Conservation (phyloP, 2,113 vertebrate genomes). For the Himantopus leucocephalus region DNA sequence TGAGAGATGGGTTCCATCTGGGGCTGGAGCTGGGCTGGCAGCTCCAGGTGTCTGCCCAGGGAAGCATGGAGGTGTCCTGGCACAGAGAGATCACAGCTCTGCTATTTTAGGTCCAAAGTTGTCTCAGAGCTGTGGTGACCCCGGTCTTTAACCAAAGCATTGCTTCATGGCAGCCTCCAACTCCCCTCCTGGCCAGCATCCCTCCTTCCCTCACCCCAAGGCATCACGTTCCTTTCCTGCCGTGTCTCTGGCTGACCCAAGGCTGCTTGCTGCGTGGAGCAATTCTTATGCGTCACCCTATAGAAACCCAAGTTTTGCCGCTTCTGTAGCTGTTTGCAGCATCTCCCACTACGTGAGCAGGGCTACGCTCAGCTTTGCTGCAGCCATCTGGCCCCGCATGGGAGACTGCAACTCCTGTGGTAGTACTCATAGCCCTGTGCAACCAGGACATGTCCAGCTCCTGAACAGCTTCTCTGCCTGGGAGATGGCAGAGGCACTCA, state of each 20-base stretch:
- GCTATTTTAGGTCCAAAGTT: background rate
- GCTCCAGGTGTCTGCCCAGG: background rate
- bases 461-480: background rate
- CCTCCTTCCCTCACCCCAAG: background rate
- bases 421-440: background rate
- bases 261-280: background rate
- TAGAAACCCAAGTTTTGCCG: background rate
- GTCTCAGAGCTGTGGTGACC: background rate
- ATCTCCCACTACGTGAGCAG: accelerated
- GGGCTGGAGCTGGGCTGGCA: background rate
- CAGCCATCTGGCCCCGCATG: background rate
- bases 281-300: background rate
- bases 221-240: background rate
- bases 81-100: background rate
- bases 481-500: background rate
- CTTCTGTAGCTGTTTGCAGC: background rate
- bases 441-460: background rate
- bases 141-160: background rate
- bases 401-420: background rate
- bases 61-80: background rate
- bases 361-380: background rate
- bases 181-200: background rate
- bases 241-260: background rate
- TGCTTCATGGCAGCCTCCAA: background rate
- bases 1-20: background rate